Conservation (phyloP, 2,797 vertebrate species). For the Phataginus tetradactyla region DNA sequence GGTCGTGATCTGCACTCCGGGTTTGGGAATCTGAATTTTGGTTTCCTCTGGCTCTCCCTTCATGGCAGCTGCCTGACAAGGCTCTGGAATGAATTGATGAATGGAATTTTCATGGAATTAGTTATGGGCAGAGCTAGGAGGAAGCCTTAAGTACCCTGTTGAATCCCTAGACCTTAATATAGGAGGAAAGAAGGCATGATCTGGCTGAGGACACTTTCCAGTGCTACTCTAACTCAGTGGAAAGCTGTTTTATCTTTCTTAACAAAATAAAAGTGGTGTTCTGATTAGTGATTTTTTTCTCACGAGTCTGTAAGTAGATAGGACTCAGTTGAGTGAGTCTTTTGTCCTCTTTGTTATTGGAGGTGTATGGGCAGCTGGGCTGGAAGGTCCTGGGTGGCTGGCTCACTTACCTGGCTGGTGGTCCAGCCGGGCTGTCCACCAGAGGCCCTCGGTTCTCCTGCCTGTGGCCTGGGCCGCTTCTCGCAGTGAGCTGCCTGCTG, state of each 20-base stretch:
- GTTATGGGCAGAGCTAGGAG: neutral
- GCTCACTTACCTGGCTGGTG: accelerated
- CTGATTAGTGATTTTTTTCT: neutral
- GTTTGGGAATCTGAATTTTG: neutral
- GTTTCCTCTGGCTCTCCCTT: neutral
- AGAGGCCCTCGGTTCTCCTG: neutral
- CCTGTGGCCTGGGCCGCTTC: neutral
- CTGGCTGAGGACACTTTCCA: neutral
- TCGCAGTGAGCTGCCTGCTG: accelerated
- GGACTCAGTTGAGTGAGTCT: neutral
- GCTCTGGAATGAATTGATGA: neutral
- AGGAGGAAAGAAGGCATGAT: neutral
- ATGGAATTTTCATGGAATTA: neutral
- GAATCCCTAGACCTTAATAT: neutral
- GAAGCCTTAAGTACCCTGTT: neutral
- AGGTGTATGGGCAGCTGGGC: neutral
- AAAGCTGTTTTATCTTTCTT: neutral
- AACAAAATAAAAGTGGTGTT: neutral
- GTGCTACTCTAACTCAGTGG: neutral
- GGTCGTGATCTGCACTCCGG: neutral
- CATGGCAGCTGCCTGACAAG: neutral
- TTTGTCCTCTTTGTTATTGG: neutral
- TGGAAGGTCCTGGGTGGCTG: neutral
- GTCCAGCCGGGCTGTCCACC: too few relatives aligned
- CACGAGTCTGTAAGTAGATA: neutral